Conservation (phyloP, 2,888 invertebrate species). For the Glaucopsyche alexis region DNA sequence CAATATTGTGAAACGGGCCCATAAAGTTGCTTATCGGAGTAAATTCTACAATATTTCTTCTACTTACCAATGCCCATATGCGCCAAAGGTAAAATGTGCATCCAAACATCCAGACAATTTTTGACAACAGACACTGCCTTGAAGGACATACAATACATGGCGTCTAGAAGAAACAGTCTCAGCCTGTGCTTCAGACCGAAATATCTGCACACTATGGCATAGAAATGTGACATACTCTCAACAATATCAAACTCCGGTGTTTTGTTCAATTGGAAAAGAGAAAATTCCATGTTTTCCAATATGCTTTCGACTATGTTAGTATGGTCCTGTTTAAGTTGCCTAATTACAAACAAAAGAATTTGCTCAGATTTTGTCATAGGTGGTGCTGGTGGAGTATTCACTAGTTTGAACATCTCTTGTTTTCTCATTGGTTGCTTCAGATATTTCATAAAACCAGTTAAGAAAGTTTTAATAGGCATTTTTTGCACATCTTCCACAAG, state of each 20-base stretch:
- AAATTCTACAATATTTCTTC: background rate
- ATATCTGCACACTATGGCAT: constrained; percentile 64
- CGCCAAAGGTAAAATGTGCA: constrained; percentile 62
- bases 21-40: too few species aligned
- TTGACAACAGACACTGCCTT: constrained; percentile 63
- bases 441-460: constrained; percentile 56
- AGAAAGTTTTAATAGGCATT: constrained; percentile 50
- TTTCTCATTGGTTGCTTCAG: constrained; percentile 57
- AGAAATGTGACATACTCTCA: constrained; percentile 66
- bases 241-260: constrained; percentile 61
- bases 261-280: constrained; percentile 59
- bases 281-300: constrained; percentile 58
- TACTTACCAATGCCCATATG: constrained; percentile 63
- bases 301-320: constrained; percentile 50
- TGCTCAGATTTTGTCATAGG: constrained; percentile 66
- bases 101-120: constrained; percentile 68
- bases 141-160: constrained; percentile 70
- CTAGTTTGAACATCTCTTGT: constrained; percentile 54
- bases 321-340: constrained; percentile 47
- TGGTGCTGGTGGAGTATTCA: constrained; percentile 51
- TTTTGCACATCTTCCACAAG: constrained; percentile 53
- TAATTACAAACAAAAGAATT: constrained; percentile 57
- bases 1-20: too few species aligned
- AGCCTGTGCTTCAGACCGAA: constrained; percentile 55
- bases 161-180: constrained; percentile 65